Percentiles rank a stretch among this genome's conserved stretches.
These are phyloP conservation scores for Parazoanthus darwini DNA, from an alignment of 92 coral and sea anemone genomes.

Conservation along the genomic window DNA sequence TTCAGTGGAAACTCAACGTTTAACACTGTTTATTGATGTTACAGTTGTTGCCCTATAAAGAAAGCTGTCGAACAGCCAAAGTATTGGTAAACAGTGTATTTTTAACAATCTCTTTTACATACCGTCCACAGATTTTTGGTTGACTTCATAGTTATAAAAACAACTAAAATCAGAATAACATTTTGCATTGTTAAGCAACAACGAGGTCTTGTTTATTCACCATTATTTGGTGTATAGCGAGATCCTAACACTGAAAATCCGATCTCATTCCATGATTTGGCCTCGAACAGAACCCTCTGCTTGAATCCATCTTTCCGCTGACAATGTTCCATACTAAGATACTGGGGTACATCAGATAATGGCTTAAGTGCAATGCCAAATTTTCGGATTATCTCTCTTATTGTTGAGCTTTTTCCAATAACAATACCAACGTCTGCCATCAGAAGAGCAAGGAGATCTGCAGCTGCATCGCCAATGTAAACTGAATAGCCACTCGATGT, in stretches of 20 bases:
- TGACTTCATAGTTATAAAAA: too few relatives aligned
- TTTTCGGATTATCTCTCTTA: constrained; percentile 71
- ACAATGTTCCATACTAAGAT: neutral
- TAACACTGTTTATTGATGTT: too few relatives aligned
- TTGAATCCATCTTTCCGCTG: neutral
- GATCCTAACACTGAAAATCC: constrained; percentile 76
- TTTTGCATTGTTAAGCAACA: too few relatives aligned
- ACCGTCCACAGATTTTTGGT: too few relatives aligned
- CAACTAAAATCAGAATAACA: too few relatives aligned
- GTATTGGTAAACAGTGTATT: too few relatives aligned
- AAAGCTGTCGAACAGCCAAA: too few relatives aligned
- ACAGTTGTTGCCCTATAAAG: too few relatives aligned
- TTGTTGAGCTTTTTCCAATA: constrained; percentile 73
- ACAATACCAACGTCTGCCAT: constrained; percentile 87
- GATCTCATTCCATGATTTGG: constrained; percentile 83
- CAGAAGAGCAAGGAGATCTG: constrained; percentile 80
- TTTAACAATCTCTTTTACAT: too few relatives aligned
- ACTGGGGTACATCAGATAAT: constrained; percentile 46
- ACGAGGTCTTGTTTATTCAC: neutral
- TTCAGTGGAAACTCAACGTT: too few relatives aligned
- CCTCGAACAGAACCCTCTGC: constrained; percentile 36
- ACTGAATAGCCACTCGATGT: constrained; percentile 64
- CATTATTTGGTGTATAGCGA: constrained; percentile 41
- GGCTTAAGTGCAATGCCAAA: constrained; percentile 84
- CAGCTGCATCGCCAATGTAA: constrained; percentile 85